phyloP scores from a whole-genome alignment of 1,140 invertebrate species.

The Penaeus indicus region DNA sequence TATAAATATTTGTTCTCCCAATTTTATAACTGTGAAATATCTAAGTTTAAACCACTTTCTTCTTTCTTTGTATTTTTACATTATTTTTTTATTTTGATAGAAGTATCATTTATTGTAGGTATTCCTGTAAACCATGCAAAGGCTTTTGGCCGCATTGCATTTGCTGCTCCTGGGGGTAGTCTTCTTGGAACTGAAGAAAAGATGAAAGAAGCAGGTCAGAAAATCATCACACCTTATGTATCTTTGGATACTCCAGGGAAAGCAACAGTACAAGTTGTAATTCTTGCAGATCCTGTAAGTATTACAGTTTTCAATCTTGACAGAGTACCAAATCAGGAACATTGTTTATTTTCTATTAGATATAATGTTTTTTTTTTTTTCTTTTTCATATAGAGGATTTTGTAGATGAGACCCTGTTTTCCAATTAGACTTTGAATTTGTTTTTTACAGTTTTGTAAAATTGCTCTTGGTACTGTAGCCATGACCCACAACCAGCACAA shows the following conservation, averaged over 20 bases:
- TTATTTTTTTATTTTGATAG: neutral
- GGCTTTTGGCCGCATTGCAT: slow-evolving; percentile 95
- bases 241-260: slow-evolving; percentile 96
- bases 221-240: slow-evolving; percentile 88
- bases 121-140: slow-evolving; percentile 83
- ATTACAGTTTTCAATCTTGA: neutral
- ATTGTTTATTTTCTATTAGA: no score
- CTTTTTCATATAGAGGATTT: no score
- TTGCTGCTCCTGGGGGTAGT: slow-evolving; percentile 84
- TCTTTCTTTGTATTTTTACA: no score
- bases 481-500: no score
- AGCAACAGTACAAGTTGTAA: slow-evolving; percentile 94
- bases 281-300: slow-evolving; percentile 89
- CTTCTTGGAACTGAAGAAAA: slow-evolving; percentile 82
- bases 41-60: no score
- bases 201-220: slow-evolving; percentile 81
- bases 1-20: no score
- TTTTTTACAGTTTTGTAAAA: no score
- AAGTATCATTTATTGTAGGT: slow-evolving; percentile 48
- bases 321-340: neutral
- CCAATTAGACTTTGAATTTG: no score
- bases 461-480: no score
- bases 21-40: no score
- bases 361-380: no score
- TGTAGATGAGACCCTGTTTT: no score